Conservation (phyloP, 2,113 vertebrate species). For the Sturnira hondurensis region DNA sequence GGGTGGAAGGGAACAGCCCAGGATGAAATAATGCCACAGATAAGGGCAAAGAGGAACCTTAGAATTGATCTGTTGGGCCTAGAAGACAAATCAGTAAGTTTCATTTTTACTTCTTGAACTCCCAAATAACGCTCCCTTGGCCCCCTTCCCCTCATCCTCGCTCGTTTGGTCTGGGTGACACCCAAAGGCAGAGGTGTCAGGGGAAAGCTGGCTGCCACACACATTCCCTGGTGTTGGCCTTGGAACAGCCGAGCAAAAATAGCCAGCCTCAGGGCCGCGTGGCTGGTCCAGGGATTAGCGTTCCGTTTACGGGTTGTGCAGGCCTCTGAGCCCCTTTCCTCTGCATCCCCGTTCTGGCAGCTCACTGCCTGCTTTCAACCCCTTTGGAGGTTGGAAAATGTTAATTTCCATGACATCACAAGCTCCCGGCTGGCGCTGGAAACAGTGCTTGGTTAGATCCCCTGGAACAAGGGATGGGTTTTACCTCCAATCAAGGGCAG, state of each 20-base stretch:
- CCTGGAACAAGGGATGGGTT: background rate
- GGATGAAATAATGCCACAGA: background rate
- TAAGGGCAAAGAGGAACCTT: background rate
- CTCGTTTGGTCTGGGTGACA: background rate
- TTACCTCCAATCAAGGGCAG: background rate
- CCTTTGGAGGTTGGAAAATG: background rate
- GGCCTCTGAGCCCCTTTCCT: background rate
- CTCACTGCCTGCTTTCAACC: background rate
- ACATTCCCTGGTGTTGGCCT: background rate
- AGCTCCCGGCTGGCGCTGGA: background rate
- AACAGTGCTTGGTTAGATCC: background rate
- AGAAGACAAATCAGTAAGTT: background rate
- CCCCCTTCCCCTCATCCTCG: background rate
- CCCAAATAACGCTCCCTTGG: background rate
- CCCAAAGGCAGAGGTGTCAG: background rate
- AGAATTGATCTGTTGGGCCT: background rate
- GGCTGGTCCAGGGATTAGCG: background rate
- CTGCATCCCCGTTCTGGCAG: background rate
- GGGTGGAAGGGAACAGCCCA: background rate
- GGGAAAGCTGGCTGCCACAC: slow-evolving; percentile 31
- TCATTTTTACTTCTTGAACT: background rate
- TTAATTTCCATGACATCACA: background rate
- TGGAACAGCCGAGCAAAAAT: background rate
- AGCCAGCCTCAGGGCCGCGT: background rate
- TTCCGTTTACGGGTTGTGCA: background rate